Evolutionary conservation across 2,797 vertebrate genomes (phyloP).

Genomic region (Pitangus sulphuratus): DNA sequence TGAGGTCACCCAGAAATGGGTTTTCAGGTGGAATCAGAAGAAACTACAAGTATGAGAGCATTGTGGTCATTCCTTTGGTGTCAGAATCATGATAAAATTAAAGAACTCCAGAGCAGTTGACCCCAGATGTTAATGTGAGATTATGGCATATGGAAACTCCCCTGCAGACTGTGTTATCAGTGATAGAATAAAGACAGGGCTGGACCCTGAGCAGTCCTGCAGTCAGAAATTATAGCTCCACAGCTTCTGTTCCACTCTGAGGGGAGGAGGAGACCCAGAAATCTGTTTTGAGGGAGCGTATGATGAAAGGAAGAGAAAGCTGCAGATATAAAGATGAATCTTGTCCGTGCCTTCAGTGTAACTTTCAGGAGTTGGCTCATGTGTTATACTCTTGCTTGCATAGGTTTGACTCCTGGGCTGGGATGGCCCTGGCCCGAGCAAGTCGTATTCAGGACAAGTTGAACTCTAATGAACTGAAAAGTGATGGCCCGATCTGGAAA

Average conservation of each 20-base stretch:
- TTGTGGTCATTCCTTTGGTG: not conserved
- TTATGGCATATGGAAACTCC: not conserved
- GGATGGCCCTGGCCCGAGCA: constrained; percentile 95
- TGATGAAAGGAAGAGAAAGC: not conserved
- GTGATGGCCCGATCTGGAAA: constrained; percentile 94
- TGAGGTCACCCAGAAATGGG: not conserved
- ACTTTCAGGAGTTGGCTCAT: not conserved
- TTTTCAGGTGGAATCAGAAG: not conserved
- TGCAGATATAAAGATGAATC: not conserved
- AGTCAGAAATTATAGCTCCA: not conserved
- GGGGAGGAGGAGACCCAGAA: not conserved
- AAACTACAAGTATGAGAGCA: not conserved
- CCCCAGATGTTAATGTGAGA: not conserved
- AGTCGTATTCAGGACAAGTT: constrained; percentile 97
- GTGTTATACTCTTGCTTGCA: not conserved
- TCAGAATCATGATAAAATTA: not conserved
- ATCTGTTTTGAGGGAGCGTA: not conserved
- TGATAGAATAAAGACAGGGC: not conserved
- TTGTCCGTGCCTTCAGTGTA: not conserved
- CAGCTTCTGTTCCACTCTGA: not conserved
- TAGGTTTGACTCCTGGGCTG: constrained; percentile 99
- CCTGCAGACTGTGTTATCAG: not conserved
- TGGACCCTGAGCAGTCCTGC: not conserved
- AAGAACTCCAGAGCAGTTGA: not conserved
- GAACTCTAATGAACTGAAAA: constrained; percentile 97